Conservation (phyloP, 64 coral and sea anemone genomes). For the Cladopsammia gracilis region DNA sequence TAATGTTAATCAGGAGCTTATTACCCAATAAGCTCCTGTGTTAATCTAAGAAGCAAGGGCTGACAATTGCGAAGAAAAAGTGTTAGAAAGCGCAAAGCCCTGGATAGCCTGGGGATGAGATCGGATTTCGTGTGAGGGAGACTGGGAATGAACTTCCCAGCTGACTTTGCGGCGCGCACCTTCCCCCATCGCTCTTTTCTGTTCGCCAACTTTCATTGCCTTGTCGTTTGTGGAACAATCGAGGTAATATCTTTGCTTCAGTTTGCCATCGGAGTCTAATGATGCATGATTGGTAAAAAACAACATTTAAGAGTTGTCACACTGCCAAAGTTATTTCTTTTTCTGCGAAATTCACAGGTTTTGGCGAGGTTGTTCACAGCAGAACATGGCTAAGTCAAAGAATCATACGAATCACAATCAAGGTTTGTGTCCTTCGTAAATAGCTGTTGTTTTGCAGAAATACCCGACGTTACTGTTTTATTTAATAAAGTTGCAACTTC, state of each 20-base stretch:
- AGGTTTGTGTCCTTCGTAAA: constrained; percentile 32
- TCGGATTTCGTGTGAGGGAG: not conserved
- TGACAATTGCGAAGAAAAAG: too few species aligned
- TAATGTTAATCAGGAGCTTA: too few species aligned
- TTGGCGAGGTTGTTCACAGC: not conserved
- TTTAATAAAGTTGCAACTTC: too few species aligned
- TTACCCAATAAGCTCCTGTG: too few species aligned
- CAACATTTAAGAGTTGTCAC: too few species aligned
- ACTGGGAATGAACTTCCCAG: not conserved
- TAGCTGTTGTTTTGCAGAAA: not conserved
- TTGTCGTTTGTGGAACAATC: constrained; percentile 10
- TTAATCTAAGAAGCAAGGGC: too few species aligned
- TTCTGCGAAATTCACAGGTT: not conserved
- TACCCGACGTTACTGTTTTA: too few species aligned
- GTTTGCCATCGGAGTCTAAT: not conserved
- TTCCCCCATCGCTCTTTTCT: too few species aligned
- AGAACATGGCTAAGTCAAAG: constrained; percentile 98
- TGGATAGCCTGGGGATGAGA: too few species aligned
- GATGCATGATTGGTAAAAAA: not conserved
- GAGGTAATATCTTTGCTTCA: not conserved
- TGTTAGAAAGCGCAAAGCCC: too few species aligned
- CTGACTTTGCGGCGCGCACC: not conserved
- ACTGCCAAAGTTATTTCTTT: not conserved
- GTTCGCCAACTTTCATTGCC: not conserved
- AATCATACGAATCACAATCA: constrained; percentile 99